These are phyloP conservation scores for Crypturellus tataupa DNA, from an alignment of 2,797 vertebrate genomes.

Conservation along the genomic window DNA sequence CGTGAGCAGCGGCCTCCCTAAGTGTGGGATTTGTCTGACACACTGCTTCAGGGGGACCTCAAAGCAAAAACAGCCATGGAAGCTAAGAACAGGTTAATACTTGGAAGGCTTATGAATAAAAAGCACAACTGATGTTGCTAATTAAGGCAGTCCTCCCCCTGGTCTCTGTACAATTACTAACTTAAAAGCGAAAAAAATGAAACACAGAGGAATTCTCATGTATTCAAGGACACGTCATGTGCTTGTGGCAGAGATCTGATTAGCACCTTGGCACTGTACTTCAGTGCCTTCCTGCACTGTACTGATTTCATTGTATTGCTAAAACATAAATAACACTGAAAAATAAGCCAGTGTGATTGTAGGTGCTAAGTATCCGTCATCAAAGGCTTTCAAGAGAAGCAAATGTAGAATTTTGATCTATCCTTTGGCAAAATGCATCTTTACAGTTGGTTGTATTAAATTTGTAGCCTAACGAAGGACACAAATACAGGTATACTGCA, in stretches of 20 bases:
- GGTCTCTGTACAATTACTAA: not conserved
- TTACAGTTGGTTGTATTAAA: not conserved
- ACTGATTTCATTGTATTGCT: not conserved
- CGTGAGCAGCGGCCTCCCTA: not conserved
- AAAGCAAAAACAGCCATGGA: not conserved
- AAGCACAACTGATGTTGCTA: not conserved
- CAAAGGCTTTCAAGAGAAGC: not conserved
- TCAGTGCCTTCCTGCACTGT: fast-evolving
- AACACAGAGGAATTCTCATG: not conserved
- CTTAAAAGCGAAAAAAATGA: not conserved
- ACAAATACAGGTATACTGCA: not conserved
- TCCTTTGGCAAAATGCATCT: not conserved
- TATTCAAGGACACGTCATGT: not conserved
- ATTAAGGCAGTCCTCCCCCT: not conserved
- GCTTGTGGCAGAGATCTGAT: not conserved
- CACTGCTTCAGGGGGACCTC: not conserved
- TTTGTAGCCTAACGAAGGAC: not conserved
- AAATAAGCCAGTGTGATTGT: not conserved
- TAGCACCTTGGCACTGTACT: not conserved
- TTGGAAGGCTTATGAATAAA: not conserved
- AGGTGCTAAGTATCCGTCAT: not conserved
- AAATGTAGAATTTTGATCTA: not conserved
- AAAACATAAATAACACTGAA: not conserved
- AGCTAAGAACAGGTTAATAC: not conserved
- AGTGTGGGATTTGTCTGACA: not conserved